Evolutionary conservation across 2,797 vertebrate species (phyloP).

Genomic region (Neoniphon sammara): DNA sequence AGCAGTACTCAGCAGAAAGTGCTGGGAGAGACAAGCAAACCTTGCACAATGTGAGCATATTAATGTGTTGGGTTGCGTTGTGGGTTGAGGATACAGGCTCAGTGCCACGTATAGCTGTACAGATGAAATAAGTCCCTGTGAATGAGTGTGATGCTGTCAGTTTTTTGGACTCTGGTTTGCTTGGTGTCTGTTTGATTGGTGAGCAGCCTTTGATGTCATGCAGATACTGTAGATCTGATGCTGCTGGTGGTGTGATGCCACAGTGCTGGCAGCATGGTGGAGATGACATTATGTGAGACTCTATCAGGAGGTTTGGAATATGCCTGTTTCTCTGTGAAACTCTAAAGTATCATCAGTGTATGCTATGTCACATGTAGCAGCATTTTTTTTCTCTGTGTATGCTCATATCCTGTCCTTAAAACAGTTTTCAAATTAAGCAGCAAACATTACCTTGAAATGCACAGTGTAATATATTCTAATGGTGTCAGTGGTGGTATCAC

Average conservation of each 20-base stretch:
- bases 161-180: slow-evolving; percentile 43
- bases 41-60: slow-evolving; percentile 46
- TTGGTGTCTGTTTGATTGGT: slow-evolving; percentile 45
- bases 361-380: background rate
- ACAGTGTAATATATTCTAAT: slow-evolving; percentile 66
- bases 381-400: slow-evolving; percentile 39
- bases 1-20: slow-evolving; percentile 5
- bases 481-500: slow-evolving; percentile 34
- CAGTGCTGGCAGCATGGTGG: slow-evolving; percentile 57
- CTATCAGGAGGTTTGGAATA: slow-evolving; percentile 40
- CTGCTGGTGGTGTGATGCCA: slow-evolving; percentile 25
- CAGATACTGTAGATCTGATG: slow-evolving; percentile 52
- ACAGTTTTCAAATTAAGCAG: slow-evolving; percentile 62
- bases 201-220: slow-evolving; percentile 70
- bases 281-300: slow-evolving; percentile 54
- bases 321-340: slow-evolving; percentile 24
- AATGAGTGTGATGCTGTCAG: slow-evolving; percentile 50
- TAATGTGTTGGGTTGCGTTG: slow-evolving; percentile 25
- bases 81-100: slow-evolving; percentile 26
- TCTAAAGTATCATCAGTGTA: slow-evolving; percentile 21
- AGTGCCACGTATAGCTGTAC: slow-evolving; percentile 9
- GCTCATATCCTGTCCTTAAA: slow-evolving; percentile 34
- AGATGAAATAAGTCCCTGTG: slow-evolving; percentile 44
- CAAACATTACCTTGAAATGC: slow-evolving; percentile 67
- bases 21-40: slow-evolving; percentile 40